These are phyloP conservation scores for Platalea minor DNA, from an alignment of 2,797 vertebrate genomes.

Conservation along the genomic window DNA sequence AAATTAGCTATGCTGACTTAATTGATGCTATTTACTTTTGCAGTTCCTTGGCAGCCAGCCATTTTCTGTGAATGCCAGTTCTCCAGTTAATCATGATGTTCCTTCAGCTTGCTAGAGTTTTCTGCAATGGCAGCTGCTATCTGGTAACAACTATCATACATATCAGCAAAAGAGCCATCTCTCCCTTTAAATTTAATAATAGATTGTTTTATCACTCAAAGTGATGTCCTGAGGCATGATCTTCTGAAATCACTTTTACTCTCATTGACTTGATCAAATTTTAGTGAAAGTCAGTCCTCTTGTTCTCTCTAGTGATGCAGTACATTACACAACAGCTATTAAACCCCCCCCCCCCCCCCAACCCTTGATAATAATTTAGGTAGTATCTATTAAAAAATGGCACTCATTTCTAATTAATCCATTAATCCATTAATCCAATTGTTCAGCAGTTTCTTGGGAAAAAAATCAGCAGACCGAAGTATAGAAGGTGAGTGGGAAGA, in stretches of 20 bases:
- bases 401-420: background rate
- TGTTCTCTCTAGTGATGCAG: background rate
- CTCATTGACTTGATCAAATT: background rate
- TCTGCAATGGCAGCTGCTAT: constrained; percentile 18
- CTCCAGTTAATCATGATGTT: constrained; percentile 19
- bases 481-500: background rate
- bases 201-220: background rate
- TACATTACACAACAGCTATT: background rate
- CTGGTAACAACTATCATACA: background rate
- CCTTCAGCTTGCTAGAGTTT: background rate
- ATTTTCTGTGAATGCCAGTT: constrained; percentile 28
- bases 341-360: background rate
- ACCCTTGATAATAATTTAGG: background rate
- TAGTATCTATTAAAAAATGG: background rate
- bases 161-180: background rate
- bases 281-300: background rate
- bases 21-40: constrained; percentile 39
- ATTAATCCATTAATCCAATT: background rate
- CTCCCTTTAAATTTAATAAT: background rate
- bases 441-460: background rate
- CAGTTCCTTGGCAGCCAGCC: constrained; percentile 18
- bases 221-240: background rate
- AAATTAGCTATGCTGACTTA: constrained; percentile 37
- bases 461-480: background rate
- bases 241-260: background rate